Conservation (phyloP, 2,888 invertebrate genomes). For the Lepidocyrtoides sp. region DNA sequence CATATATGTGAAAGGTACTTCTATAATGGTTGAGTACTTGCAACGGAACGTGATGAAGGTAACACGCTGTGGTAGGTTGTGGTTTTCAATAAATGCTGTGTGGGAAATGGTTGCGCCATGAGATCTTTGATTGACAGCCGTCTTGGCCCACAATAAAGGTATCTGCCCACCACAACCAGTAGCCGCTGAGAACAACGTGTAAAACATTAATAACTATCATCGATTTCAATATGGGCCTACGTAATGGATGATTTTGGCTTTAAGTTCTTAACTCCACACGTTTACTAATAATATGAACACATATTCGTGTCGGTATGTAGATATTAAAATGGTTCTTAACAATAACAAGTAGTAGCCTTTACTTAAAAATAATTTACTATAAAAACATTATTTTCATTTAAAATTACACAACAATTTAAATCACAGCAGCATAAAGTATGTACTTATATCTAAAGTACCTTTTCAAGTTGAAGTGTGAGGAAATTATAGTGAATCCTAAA, state of each 20-base stretch:
- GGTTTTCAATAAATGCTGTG: slow-evolving; percentile 64
- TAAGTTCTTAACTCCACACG: background rate
- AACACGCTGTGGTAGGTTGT: slow-evolving; percentile 72
- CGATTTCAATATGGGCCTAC: no score
- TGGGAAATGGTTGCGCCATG: slow-evolving; percentile 70
- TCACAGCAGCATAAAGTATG: no score
- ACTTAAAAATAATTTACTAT: no score
- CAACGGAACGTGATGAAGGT: slow-evolving; percentile 44
- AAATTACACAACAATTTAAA: no score
- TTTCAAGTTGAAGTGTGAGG: no score
- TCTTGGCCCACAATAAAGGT: slow-evolving; percentile 61
- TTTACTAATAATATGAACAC: background rate
- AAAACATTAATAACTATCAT: slow-evolving; percentile 27
- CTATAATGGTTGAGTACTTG: background rate
- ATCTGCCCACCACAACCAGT: slow-evolving; percentile 58
- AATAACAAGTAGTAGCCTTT: no score
- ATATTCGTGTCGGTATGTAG: no score
- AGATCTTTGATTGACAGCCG: slow-evolving; percentile 71
- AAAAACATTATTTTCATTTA: no score
- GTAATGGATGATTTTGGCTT: background rate
- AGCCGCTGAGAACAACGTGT: slow-evolving; percentile 17
- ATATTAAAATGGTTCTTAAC: no score
- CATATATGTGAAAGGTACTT: background rate
- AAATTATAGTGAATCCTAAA: no score
- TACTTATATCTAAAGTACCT: no score